Conservation (phyloP, 1,140 invertebrate genomes). For the Tribolium madens region DNA sequence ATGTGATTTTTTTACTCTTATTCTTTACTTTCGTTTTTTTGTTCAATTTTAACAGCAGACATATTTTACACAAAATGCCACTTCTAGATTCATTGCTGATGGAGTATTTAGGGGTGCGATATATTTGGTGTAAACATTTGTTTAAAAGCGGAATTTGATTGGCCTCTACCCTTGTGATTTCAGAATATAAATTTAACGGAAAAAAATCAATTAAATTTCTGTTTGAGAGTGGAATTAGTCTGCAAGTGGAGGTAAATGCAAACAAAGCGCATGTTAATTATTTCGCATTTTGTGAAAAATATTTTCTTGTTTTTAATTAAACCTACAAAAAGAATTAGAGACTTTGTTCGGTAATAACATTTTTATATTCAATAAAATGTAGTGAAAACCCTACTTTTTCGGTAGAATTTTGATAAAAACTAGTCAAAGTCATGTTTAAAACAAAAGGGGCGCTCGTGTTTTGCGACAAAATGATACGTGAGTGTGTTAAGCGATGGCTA, state of each 20-base stretch:
- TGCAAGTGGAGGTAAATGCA: conserved; percentile 3
- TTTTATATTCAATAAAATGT: conserved; percentile 8
- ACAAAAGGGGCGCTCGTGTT: conserved; percentile 10
- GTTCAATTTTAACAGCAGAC: too few relatives aligned
- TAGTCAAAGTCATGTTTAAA: conserved; percentile 38
- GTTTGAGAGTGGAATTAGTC: conserved; percentile 7
- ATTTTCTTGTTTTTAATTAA: conserved; percentile 29
- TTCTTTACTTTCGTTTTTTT: too few relatives aligned
- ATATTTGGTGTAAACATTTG: too few relatives aligned
- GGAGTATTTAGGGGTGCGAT: too few relatives aligned
- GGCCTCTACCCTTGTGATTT: neutral
- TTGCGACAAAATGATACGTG: conserved; percentile 45
- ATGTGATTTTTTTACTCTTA: too few relatives aligned
- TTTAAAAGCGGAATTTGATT: too few relatives aligned
- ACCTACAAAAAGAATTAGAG: neutral
- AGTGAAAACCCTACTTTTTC: conserved; percentile 16
- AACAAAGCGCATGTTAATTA: conserved; percentile 22
- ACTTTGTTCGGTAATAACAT: neutral
- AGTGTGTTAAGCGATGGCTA: conserved; percentile 43
- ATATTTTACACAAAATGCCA: too few relatives aligned
- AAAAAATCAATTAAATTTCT: conserved; percentile 34
- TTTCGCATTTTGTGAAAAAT: conserved; percentile 12
- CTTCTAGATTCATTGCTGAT: too few relatives aligned
- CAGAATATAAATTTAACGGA: neutral
- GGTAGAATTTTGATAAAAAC: conserved; percentile 32